Conservation (phyloP, 2,888 invertebrate species). For the Leptinotarsa tumamoca region DNA sequence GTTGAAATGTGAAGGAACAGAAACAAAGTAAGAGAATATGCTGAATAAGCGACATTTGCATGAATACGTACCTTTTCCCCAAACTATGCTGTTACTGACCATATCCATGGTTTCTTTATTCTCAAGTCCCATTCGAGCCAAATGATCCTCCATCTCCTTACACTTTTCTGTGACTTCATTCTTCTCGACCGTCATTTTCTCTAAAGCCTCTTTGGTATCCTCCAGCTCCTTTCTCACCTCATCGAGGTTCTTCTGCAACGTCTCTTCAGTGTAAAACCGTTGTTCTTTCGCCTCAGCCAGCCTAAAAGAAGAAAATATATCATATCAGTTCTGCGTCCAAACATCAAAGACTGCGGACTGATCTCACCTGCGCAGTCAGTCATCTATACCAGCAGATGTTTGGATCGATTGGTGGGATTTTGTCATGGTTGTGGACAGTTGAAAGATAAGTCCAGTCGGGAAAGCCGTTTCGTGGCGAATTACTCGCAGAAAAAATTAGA, state of each 20-base stretch:
- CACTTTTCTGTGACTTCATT: constrained; percentile 52
- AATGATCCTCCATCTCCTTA: constrained; percentile 53
- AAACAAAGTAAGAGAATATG: no score
- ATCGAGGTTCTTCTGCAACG: constrained; percentile 42
- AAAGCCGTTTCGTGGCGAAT: not conserved
- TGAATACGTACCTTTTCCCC: constrained; percentile 51
- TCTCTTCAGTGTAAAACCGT: constrained; percentile 46
- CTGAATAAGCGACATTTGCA: no score
- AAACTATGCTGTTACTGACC: constrained; percentile 49
- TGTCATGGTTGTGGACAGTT: not conserved
- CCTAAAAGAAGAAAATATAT: constrained; percentile 62
- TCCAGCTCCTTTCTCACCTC: constrained; percentile 50
- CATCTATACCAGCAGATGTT: constrained; percentile 40
- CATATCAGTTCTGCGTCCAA: constrained; percentile 61
- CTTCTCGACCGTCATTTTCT: constrained; percentile 40
- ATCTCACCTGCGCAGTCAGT: constrained; percentile 55
- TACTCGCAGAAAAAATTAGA: not conserved
- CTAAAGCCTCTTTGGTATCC: constrained; percentile 40
- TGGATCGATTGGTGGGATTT: constrained; percentile 34
- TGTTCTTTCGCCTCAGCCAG: constrained; percentile 54
- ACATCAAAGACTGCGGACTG: constrained; percentile 51
- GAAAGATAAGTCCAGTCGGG: not conserved
- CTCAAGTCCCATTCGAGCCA: constrained; percentile 51
- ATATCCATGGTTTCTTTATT: constrained; percentile 49
- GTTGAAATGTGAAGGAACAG: no score